phyloP scores from a whole-genome alignment of 2,113 vertebrate genomes.

The Tapirus terrestris region DNA sequence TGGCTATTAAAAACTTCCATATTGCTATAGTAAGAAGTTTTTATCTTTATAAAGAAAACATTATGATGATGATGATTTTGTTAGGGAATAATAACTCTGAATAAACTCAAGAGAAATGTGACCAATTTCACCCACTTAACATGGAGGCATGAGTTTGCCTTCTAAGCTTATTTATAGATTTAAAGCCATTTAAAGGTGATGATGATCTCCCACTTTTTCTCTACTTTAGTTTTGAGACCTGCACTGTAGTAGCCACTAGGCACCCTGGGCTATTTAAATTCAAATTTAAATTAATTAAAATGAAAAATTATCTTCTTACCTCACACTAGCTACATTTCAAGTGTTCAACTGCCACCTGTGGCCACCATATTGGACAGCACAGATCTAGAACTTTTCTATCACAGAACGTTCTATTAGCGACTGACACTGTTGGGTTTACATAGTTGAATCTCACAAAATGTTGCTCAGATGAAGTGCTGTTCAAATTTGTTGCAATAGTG shows the following conservation, averaged over 20 bases:
- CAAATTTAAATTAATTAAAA: not conserved
- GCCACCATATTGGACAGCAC: not conserved
- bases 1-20: not conserved
- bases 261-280: not conserved
- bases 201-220: not conserved
- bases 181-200: not conserved
- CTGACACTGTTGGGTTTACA: not conserved
- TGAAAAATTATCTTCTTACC: not conserved
- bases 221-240: not conserved
- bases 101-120: not conserved
- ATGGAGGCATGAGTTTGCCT: not conserved
- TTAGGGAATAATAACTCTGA: not conserved
- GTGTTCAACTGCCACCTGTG: not conserved
- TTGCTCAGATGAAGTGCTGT: not conserved
- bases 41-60: not conserved
- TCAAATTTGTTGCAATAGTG: not conserved
- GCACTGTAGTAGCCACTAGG: not conserved
- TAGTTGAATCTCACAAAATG: not conserved
- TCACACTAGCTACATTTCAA: not conserved
- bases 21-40: not conserved
- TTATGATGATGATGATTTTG: not conserved
- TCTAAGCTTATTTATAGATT: not conserved
- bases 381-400: not conserved
- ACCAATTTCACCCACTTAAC: not conserved
- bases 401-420: not conserved